Evolutionary conservation across 2,888 invertebrate genomes (phyloP), one percentile per base, ranked within the genome.

Genomic region (Thalpophila matura): DNA sequence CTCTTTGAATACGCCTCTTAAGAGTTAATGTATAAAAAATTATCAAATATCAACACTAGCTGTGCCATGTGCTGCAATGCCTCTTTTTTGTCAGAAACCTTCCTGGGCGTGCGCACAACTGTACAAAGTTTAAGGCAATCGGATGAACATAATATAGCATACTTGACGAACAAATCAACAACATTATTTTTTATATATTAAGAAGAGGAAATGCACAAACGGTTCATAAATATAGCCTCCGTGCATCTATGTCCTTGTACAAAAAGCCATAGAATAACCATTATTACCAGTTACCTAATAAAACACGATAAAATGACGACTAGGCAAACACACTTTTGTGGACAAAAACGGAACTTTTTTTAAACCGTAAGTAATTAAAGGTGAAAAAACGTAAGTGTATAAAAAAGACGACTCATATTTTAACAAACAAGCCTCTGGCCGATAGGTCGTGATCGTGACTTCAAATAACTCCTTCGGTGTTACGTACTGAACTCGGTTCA

Each of bases 361-460:
- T n/a, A n/a, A n/a, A n/a, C n/a, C n/a, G n/a, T n/a, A n/a, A n/a
- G n/a, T n/a, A n/a, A n/a, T n/a, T n/a, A 16, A 33, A 14, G 33
- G 14, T 33, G 33, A 33, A 7, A n/a, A 33, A 14, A 5, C n/a
- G 14, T 14, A 33, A 33, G 4, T 61, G 4, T 4, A 27, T 16
- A 31, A 49, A 50, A 22, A 42, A 7, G 10, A 1, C 3, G 1
- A 12, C n/a, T 12, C 12, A 35, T n/a, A 12, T n/a, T n/a, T n/a
- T n/a, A n/a, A n/a, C n/a, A 7, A 18, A 55, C 5, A 38, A 51
- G 64, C 47, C 40, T 54, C 27, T 53, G 45, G 46, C 54, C 40
- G 47, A 40, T 24, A 46, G 61, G 50, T 74, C 74, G 56, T 46
- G 53, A 77, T 77, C 74, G 58, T 74, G 77, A 62, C 66, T 77